A percentile compares a stretch with the other conserved stretches of the same genome.
Conservation (phyloP, 2,797 vertebrate genomes). For the Columba guinea region DNA sequence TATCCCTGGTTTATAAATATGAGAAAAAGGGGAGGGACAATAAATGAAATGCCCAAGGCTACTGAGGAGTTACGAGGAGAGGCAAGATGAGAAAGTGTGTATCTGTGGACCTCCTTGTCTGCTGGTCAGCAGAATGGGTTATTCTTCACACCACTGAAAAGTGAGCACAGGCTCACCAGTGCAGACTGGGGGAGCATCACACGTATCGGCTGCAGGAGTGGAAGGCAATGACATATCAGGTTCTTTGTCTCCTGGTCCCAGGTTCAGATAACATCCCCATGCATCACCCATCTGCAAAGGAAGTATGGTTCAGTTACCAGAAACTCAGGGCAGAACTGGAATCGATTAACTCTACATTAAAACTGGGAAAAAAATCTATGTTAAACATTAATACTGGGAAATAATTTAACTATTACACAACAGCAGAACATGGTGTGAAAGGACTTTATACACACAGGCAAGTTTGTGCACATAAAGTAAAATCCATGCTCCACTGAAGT, state of each 20-base stretch:
- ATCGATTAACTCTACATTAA: neutral
- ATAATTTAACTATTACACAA: slow-evolving; percentile 4
- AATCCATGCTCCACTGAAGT: neutral
- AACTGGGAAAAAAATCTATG: neutral
- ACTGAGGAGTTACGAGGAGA: neutral
- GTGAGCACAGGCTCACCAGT: neutral
- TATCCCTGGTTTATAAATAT: neutral
- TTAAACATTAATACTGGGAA: slow-evolving; percentile 50
- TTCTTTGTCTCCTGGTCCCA: neutral
- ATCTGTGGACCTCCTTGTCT: neutral
- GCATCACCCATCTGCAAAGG: neutral
- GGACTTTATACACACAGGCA: neutral
- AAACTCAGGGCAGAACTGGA: neutral
- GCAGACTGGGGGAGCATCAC: neutral
- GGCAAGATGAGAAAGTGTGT: neutral
- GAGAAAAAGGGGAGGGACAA: neutral
- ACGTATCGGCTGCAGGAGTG: neutral
- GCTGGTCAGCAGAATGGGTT: neutral
- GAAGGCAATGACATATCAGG: accelerated
- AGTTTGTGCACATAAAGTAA: neutral
- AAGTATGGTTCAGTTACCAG: slow-evolving; percentile 16
- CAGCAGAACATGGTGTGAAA: neutral
- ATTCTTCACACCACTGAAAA: neutral
- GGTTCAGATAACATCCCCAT: neutral
- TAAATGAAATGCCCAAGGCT: neutral